Base-by-base conservation (phyloP, 1,140 invertebrate genomes). In the Bombus turneri region DNA sequence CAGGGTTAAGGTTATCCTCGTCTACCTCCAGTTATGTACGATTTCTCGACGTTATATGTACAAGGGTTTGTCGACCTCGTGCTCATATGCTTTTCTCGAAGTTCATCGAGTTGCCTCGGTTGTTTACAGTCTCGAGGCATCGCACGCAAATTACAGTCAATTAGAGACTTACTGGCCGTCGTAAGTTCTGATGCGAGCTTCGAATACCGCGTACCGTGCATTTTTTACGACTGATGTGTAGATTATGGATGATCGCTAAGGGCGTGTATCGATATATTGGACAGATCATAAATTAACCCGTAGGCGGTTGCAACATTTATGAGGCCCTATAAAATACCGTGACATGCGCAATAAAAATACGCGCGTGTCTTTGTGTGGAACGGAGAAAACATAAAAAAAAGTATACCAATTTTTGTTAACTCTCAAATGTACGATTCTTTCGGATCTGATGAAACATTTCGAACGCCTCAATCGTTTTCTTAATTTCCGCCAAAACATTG, bases 91-190 rank as follows among this genome's bases (percentile, higher is more conserved):
- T 85, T 81, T 85, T 87, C 82, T 85, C 82, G 34, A 82, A 83
- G 81, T 86, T 88, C 86, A 66, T 62, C 75, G 76, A 87, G 79
- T 81, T 83, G 83, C 73, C 71, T 76, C 86, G 88, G 88, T 92
- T 91, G 92, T 93, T 93, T 92, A 91, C 92, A 91, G 89, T 92
- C 89, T 90, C 86, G 72, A 86, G 78, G 81, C 81, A 87, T 86
- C 86, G 92, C 91, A 93, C 89, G 90, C 91, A 93, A 92, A 93
- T 93, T 93, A 93, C 87, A 92, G 91, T 92, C 92, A 92, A 93
- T 93, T 92, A 93, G 92, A 92, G 91, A 81, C 87, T 87, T 79
- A 87, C 89, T 89, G 43, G 3, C 69, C 28, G 76, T 77, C 81
- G 39, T 81, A 57, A 64, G 62, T 85, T 90, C 83, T 83, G 89